Conservation (phyloP, 2,888 invertebrate genomes). For the Geophilus truncorum region DNA sequence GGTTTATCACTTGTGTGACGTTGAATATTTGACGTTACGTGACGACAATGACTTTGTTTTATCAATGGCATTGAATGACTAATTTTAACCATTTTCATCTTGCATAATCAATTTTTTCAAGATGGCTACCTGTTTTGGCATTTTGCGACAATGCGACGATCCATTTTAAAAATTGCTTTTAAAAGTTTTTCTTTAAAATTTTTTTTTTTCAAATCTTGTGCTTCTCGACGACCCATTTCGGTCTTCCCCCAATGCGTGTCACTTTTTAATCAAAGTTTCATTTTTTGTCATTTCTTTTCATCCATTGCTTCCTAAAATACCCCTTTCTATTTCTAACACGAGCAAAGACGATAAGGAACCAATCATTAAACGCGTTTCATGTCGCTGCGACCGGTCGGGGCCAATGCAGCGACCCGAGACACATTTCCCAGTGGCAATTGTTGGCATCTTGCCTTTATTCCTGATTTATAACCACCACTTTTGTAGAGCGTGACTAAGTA, state of each 20-base stretch:
- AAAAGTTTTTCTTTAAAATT: too few relatives aligned
- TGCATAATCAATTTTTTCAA: too few relatives aligned
- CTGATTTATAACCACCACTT: neutral
- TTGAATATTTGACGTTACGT: too few relatives aligned
- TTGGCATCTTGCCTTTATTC: neutral
- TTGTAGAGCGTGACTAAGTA: conserved; percentile 11
- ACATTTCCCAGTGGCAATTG: neutral
- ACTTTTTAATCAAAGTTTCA: neutral
- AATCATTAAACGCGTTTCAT: neutral
- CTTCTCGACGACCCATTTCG: too few relatives aligned
- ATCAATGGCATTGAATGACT: too few relatives aligned
- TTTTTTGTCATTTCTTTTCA: neutral
- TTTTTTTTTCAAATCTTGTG: too few relatives aligned
- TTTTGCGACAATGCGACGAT: too few relatives aligned
- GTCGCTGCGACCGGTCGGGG: neutral
- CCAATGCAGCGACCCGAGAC: neutral
- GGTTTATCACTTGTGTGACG: too few relatives aligned
- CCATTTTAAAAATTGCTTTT: too few relatives aligned
- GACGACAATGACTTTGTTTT: too few relatives aligned
- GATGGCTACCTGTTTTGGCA: too few relatives aligned
- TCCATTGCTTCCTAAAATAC: neutral
- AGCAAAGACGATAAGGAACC: neutral
- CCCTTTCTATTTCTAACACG: neutral
- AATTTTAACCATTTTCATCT: too few relatives aligned
- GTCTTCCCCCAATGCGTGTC: neutral